phyloP scores from a whole-genome alignment of 2,888 invertebrate genomes.

The Rotaria magnacalcarata region DNA sequence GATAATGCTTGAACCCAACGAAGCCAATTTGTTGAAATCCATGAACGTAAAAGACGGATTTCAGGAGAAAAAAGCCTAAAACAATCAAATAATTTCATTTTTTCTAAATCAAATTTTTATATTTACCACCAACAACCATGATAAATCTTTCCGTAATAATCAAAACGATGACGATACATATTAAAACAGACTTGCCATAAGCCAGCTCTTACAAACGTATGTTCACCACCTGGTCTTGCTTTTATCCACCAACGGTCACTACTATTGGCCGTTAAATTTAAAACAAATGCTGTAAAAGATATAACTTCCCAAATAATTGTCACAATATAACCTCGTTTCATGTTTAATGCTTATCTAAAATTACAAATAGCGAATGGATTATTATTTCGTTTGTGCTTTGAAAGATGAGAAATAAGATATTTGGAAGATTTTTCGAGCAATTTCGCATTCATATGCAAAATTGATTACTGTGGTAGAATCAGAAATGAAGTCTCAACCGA shows the following conservation, averaged over 20 bases:
- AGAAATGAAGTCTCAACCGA: too few relatives aligned
- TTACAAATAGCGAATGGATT: too few relatives aligned
- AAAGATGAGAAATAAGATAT: too few relatives aligned
- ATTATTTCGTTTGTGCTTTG: too few relatives aligned
- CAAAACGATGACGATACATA: slow-evolving; percentile 45
- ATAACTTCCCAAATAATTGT: background rate
- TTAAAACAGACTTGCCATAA: slow-evolving; percentile 46
- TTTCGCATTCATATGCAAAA: too few relatives aligned
- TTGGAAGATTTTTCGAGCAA: too few relatives aligned
- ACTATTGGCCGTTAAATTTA: slow-evolving; percentile 43
- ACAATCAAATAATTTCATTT: background rate
- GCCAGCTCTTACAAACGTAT: slow-evolving; percentile 42
- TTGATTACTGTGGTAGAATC: too few relatives aligned
- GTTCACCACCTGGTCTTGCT: background rate
- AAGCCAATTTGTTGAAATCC: slow-evolving; percentile 46
- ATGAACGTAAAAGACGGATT: slow-evolving; percentile 35
- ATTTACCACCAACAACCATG: slow-evolving; percentile 44
- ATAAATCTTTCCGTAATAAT: slow-evolving; percentile 46
- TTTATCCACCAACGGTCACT: slow-evolving; percentile 46
- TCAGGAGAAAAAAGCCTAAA: slow-evolving; percentile 43
- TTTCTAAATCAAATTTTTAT: background rate
- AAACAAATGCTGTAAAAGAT: slow-evolving; percentile 39
- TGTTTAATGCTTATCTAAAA: too few relatives aligned
- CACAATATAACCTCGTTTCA: background rate
- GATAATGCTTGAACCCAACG: slow-evolving; percentile 39